phyloP scores from a whole-genome alignment of 2,888 invertebrate genomes.

The Hirtodrosophila trivittata region DNA sequence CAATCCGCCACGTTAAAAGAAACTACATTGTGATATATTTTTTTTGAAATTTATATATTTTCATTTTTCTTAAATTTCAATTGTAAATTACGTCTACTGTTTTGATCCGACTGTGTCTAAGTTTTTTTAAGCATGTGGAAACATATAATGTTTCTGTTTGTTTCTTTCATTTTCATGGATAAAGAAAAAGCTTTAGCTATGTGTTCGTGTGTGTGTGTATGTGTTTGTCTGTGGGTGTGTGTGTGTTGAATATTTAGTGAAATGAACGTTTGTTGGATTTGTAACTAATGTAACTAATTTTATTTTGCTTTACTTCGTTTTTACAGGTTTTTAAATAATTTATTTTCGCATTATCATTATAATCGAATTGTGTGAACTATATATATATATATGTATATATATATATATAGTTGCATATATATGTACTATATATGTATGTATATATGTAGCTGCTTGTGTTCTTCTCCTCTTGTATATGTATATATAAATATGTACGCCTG shows the following conservation, averaged over 20 bases:
- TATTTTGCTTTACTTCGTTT: slow-evolving; percentile 78
- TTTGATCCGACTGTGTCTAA: too few relatives aligned
- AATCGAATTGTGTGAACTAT: slow-evolving; percentile 63
- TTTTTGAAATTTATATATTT: too few relatives aligned
- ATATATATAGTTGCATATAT: slow-evolving; percentile 50
- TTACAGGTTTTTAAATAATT: slow-evolving; percentile 73
- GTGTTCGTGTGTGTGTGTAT: background rate
- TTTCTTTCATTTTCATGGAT: too few relatives aligned
- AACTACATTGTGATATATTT: too few relatives aligned
- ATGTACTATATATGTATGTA: slow-evolving; percentile 66
- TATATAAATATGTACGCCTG: slow-evolving; percentile 76
- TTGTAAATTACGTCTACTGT: too few relatives aligned
- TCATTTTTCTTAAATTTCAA: too few relatives aligned
- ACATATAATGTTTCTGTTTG: too few relatives aligned
- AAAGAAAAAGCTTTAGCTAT: background rate
- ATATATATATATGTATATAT: slow-evolving; percentile 47
- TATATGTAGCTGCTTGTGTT: slow-evolving; percentile 68
- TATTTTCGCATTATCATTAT: slow-evolving; percentile 70
- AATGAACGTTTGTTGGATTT: slow-evolving; percentile 63
- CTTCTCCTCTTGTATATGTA: slow-evolving; percentile 60
- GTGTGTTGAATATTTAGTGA: slow-evolving; percentile 8
- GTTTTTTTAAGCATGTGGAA: too few relatives aligned
- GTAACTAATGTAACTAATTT: slow-evolving; percentile 80
- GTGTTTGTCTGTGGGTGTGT: background rate
- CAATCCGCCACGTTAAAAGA: too few relatives aligned